Percentiles rank a stretch among this genome's conserved stretches.
These are phyloP conservation scores for Sorex fumeus DNA, from an alignment of 2,113 vertebrate genomes.

Conservation along the genomic window DNA sequence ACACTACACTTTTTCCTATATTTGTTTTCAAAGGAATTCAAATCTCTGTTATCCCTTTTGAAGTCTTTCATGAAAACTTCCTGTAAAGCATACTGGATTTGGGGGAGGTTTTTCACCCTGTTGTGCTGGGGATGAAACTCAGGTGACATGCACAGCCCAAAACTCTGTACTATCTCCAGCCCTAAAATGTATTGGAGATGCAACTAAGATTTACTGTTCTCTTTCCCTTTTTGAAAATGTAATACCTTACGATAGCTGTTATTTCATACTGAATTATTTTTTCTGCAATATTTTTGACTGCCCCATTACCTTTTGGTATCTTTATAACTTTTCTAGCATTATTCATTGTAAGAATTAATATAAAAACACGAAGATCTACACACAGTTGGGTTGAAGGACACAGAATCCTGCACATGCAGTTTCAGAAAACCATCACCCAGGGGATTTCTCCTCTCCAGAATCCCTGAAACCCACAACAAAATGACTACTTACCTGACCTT, in stretches of 20 bases:
- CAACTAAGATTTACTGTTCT: neutral
- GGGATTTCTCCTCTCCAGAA: no score
- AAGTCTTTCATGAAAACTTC: constrained; percentile 12
- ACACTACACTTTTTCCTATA: neutral
- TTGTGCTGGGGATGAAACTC: no score
- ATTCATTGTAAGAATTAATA: neutral
- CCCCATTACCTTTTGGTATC: neutral
- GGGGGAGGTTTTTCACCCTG: no score
- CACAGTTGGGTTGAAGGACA: no score
- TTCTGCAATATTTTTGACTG: neutral
- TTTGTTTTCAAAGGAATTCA: constrained; percentile 2
- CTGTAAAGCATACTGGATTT: neutral
- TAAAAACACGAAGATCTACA: neutral
- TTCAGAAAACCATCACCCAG: no score
- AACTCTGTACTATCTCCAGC: no score
- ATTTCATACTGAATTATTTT: constrained; percentile 9
- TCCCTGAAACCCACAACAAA: neutral
- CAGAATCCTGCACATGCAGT: no score
- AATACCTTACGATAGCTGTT: neutral
- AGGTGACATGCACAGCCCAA: no score
- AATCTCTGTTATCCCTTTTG: neutral
- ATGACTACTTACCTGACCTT: neutral
- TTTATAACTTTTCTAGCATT: neutral
- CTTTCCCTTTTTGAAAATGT: neutral
- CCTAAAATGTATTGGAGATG: neutral